Evolutionary conservation across 2,797 vertebrate genomes (phyloP), one percentile per base, ranked within the genome.

Genomic region (Adrianichthys oophorus): DNA sequence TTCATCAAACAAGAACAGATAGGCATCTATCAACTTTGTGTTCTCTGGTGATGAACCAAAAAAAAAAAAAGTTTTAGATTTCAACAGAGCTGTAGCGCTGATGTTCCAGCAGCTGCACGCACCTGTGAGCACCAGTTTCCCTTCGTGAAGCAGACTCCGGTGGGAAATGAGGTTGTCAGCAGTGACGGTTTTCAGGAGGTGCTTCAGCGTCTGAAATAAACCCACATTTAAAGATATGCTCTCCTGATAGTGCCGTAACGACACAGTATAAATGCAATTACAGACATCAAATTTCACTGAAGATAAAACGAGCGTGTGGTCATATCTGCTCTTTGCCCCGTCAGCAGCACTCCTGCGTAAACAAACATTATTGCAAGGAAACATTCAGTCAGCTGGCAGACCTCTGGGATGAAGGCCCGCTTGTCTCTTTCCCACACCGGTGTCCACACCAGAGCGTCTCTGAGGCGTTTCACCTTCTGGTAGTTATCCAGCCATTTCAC

Each of bases 401-500:
- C 95, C 93, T 97, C 95, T 42, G 95, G 94, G 53, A 98, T 70
- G 67, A 95, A 94, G 64, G 94, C 89, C 2, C 90, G 92, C 87
- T 95, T 96, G 85, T 97, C 94, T 83, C 89, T 88, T 75, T 96
- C 94, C 95, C 95, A 97, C 14, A 97, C 87, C 6, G 93, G 93
- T 70, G 93, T 92, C 95, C 97, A 98, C 73, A 94, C 88, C 80
- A 96, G 90, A 29, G 94, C 86, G 62, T 98, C 95, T 56, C 94
- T 93, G 56, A 96, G 82, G 83, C 92, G 93, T 55, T 93, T 94
- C 72, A 93, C 91, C 76, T 95, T 97, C 89, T 96, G 95, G 74
- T 95, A 96, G 83, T 94, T 97, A 71, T 98, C 94, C 83, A 98
- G 66, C 94, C 95, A 97, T 70, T 97, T 97, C 50, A 96, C 96